A percentile compares a stretch with the other conserved stretches of the same genome.
These are phyloP conservation scores for Rhodeus uyekii DNA, from an alignment of 2,797 vertebrate genomes.

Conservation along the genomic window DNA sequence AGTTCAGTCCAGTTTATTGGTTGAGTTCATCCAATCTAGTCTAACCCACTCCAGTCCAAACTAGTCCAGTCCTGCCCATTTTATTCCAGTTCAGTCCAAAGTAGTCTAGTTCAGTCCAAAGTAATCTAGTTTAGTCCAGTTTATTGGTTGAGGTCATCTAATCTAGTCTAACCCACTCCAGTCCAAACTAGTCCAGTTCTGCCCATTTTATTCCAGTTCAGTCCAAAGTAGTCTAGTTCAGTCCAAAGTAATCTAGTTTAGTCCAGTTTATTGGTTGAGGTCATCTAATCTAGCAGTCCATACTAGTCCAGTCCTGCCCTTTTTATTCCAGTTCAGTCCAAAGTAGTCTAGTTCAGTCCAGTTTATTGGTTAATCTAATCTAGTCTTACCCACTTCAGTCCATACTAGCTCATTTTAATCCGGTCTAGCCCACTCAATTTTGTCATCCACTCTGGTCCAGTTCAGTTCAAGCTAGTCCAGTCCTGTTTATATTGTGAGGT, in stretches of 20 bases:
- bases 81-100: fast-evolving
- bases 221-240: not conserved
- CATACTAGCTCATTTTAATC: not conserved
- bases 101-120: not conserved
- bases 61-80: not conserved
- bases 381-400: not conserved
- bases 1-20: not conserved
- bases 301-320: too few species aligned
- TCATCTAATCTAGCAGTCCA: not conserved
- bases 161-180: not conserved
- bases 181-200: too few species aligned
- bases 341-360: not conserved
- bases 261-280: not conserved
- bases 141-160: not conserved
- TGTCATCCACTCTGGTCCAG: not conserved
- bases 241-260: not conserved
- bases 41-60: not conserved
- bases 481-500: too few species aligned
- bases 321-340: not conserved
- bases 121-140: not conserved
- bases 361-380: too few species aligned
- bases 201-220: not conserved
- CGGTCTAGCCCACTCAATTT: not conserved
- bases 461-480: not conserved
- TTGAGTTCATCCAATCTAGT: not conserved